Conservation (phyloP, 2,797 vertebrate genomes). For the Lycodopsis pacificus region DNA sequence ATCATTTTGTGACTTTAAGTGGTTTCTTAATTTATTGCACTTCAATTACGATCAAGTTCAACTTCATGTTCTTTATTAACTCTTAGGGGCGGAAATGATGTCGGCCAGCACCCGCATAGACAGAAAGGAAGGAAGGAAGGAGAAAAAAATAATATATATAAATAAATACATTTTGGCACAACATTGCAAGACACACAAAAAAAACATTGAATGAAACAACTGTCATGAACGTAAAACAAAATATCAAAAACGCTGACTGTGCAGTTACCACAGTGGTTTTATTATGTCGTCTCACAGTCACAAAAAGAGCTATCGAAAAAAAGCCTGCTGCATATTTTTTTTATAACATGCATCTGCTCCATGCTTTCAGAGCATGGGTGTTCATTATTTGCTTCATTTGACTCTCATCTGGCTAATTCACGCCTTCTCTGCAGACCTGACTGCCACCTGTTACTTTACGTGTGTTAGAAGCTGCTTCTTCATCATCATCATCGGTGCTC, state of each 20-base stretch:
- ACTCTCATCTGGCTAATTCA: conserved; percentile 1
- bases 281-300: conserved; percentile 17
- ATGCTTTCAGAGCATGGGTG: conserved; percentile 6
- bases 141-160: background rate
- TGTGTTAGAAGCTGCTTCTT: conserved; percentile 4
- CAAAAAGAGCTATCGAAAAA: conserved; percentile 16
- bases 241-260: conserved; percentile 22
- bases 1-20: conserved; percentile 67
- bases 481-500: background rate
- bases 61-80: conserved; percentile 52
- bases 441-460: conserved; percentile 7
- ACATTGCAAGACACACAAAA: conserved; percentile 22
- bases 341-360: background rate
- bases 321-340: conserved; percentile 1
- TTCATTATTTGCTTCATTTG: conserved; percentile 23
- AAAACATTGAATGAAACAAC: conserved; percentile 27
- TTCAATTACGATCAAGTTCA: conserved; percentile 56
- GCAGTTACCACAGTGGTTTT: background rate
- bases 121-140: conserved; percentile 4
- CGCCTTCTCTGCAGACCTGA: conserved; percentile 16
- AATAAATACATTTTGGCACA: conserved; percentile 14
- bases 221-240: background rate
- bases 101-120: conserved; percentile 22
- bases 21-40: conserved; percentile 67
- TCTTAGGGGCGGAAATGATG: conserved; percentile 38